These are phyloP conservation scores for Stictonetta naevosa DNA, from an alignment of 2,113 vertebrate genomes.

Conservation along the genomic window DNA sequence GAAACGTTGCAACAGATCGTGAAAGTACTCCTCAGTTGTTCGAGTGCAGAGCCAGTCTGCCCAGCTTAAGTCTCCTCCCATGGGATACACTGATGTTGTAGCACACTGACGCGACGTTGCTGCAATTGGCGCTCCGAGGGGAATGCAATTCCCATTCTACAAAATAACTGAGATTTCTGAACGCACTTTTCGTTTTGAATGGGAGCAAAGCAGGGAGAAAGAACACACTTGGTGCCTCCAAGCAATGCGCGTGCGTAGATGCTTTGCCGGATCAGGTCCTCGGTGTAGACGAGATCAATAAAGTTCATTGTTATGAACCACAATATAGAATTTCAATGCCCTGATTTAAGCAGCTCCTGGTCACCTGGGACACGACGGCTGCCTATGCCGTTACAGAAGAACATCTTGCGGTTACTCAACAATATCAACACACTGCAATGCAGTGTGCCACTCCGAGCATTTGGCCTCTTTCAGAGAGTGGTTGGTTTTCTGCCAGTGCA, in stretches of 20 bases:
- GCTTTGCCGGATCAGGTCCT: not conserved
- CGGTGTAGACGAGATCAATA: not conserved
- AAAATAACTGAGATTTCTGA: not conserved
- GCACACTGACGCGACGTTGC: not conserved
- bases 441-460: not conserved
- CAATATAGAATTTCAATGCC: conserved; percentile 11
- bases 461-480: not conserved
- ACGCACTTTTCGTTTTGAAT: not conserved
- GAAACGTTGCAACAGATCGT: not conserved
- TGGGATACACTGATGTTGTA: not conserved
- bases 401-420: not conserved
- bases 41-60: not conserved
- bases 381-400: not conserved
- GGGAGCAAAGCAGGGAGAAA: not conserved
- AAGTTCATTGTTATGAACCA: conserved; percentile 20
- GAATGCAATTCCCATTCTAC: not conserved
- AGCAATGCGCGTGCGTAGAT: not conserved
- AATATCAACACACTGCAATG: not conserved
- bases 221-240: not conserved
- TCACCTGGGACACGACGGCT: not conserved
- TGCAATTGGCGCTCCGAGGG: not conserved
- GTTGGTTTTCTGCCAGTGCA: conserved; percentile 12
- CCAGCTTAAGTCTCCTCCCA: not conserved
- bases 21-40: not conserved
- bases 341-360: conserved; percentile 9